These are phyloP conservation scores for Lacerta agilis DNA, from an alignment of 2,797 vertebrate genomes.

Conservation along the genomic window DNA sequence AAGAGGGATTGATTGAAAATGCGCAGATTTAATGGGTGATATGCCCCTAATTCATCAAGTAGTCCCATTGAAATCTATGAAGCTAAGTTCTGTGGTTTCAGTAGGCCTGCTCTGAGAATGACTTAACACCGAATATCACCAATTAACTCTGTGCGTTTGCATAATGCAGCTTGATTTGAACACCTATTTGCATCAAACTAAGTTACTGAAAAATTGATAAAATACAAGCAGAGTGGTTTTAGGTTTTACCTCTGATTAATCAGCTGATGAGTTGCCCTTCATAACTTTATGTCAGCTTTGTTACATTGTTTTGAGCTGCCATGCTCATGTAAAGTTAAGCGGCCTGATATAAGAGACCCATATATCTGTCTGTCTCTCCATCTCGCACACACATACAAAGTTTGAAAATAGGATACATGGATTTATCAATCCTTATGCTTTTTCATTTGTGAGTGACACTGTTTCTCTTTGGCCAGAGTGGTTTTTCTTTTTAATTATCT, in stretches of 20 bases:
- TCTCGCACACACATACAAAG: too few species aligned
- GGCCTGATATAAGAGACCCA: too few species aligned
- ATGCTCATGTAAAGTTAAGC: not conserved
- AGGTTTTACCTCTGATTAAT: not conserved
- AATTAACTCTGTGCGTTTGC: not conserved
- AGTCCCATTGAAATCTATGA: too few species aligned
- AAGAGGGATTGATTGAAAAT: too few species aligned
- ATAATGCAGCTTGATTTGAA: not conserved
- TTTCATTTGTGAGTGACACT: not conserved
- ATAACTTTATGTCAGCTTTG: not conserved
- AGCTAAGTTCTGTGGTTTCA: too few species aligned
- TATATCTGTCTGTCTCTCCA: too few species aligned
- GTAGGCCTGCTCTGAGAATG: too few species aligned
- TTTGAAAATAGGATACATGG: too few species aligned
- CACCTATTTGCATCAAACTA: not conserved
- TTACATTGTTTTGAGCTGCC: not conserved
- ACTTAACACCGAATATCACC: too few species aligned
- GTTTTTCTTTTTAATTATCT: not conserved
- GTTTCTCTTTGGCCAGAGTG: not conserved
- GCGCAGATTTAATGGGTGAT: too few species aligned
- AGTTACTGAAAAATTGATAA: not conserved
- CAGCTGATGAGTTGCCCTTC: not conserved
- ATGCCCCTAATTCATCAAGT: too few species aligned
- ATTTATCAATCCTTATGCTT: too few species aligned
- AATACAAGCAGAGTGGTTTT: not conserved